Percentiles rank a stretch among this genome's conserved stretches.
Evolutionary conservation across 2,113 vertebrate species (phyloP).

Genomic region (Rhinogobius similis): DNA sequence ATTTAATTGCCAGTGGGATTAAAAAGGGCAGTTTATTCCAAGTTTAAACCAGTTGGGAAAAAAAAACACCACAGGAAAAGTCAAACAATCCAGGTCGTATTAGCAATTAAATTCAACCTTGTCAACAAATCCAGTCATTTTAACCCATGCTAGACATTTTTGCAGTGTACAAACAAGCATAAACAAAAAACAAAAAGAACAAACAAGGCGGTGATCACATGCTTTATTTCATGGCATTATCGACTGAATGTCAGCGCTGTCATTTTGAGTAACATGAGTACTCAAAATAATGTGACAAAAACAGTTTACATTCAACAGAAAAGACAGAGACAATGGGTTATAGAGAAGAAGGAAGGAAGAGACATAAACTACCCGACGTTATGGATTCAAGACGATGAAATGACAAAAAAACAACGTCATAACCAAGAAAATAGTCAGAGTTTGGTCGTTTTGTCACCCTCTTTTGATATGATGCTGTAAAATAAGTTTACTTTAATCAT

Average conservation of each 20-base stretch:
- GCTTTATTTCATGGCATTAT: background rate
- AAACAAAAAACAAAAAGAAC: background rate
- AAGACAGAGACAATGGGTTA: background rate
- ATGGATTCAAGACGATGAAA: background rate
- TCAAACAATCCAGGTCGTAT: background rate
- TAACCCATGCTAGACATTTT: background rate
- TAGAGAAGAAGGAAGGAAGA: background rate
- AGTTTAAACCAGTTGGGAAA: no score
- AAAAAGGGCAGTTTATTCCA: no score
- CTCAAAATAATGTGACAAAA: background rate
- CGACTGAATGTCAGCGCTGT: background rate
- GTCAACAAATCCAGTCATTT: background rate
- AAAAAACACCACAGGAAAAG: background rate
- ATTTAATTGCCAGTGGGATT: no score
- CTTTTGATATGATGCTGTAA: no score
- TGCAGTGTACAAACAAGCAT: background rate
- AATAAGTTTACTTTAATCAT: no score
- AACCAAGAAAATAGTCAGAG: background rate
- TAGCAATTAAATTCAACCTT: background rate
- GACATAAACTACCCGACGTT: background rate
- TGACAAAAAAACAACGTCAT: background rate
- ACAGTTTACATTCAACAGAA: background rate
- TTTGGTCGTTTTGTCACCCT: no score
- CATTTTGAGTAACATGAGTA: slow-evolving; percentile 2
- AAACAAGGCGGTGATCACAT: background rate